Conservation (phyloP, 2,888 invertebrate genomes). For the Pristionchus arcanus region DNA sequence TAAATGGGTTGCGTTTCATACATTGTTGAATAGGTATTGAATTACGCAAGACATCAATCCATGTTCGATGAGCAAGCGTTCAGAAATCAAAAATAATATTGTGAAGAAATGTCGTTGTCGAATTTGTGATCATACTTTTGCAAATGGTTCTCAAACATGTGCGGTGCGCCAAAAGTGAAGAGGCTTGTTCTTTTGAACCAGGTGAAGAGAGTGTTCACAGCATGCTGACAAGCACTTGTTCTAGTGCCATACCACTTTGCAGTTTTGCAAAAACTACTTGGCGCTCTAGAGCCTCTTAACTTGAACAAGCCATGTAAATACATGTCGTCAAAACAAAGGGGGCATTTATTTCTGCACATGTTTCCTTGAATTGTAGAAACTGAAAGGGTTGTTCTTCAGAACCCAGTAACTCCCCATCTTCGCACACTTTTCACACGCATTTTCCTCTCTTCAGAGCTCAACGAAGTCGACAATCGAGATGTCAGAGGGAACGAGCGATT, state of each 20-base stretch:
- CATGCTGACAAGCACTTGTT: background rate
- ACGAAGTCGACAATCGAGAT: constrained; percentile 40
- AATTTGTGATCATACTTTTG: background rate
- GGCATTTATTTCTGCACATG: background rate
- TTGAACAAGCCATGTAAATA: background rate
- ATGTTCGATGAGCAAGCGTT: too few relatives aligned
- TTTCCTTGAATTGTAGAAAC: background rate
- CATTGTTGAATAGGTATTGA: too few relatives aligned
- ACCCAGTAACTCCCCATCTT: background rate
- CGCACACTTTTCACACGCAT: background rate
- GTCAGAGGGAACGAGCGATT: background rate
- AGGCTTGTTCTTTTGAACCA: background rate
- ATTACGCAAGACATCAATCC: too few relatives aligned
- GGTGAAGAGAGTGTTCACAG: background rate
- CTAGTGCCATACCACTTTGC: too few relatives aligned
- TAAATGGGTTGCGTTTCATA: too few relatives aligned
- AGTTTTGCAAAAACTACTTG: too few relatives aligned
- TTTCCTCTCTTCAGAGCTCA: background rate
- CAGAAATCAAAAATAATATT: too few relatives aligned
- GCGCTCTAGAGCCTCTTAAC: background rate
- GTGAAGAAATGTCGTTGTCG: background rate
- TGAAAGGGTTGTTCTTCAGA: background rate
- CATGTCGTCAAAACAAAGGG: background rate
- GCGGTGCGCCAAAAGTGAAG: background rate
- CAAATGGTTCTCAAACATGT: background rate